Percentiles rank a stretch among this genome's conserved stretches.
Evolutionary conservation across 2,113 vertebrate genomes (phyloP).

Genomic region (Phalacrocorax aristotelis): DNA sequence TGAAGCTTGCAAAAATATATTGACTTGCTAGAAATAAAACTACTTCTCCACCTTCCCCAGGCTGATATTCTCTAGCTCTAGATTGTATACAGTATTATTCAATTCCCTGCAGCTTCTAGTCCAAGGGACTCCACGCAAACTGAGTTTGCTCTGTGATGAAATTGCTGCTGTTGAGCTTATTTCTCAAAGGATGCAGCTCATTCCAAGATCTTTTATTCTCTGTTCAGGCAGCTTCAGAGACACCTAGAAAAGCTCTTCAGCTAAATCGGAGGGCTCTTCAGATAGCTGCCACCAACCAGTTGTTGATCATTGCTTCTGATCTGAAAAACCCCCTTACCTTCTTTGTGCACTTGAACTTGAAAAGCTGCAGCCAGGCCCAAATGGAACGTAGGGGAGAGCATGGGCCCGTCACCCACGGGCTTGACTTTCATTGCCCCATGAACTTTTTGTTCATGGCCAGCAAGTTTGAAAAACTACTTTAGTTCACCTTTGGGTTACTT

Average conservation of each 20-base stretch:
- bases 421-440: background rate
- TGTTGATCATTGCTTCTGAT: background rate
- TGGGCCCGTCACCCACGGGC: background rate
- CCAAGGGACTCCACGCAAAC: background rate
- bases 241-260: background rate
- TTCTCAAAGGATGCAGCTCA: conserved; percentile 57
- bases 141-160: conserved; percentile 1
- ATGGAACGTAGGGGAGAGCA: background rate
- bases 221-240: background rate
- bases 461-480: background rate
- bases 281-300: background rate
- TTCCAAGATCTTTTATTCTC: conserved; percentile 1
- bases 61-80: background rate
- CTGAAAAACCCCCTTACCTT: background rate
- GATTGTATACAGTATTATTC: background rate
- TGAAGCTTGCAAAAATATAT: background rate
- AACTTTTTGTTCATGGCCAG: background rate
- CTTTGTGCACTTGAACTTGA: background rate
- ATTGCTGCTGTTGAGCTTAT: conserved; percentile 43
- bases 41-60: background rate
- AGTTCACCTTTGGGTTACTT: background rate
- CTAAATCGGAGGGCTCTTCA: background rate
- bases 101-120: background rate
- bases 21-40: background rate
- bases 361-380: background rate